phyloP scores from a whole-genome alignment of 2,888 invertebrate species.

The Seira sanloemensis region DNA sequence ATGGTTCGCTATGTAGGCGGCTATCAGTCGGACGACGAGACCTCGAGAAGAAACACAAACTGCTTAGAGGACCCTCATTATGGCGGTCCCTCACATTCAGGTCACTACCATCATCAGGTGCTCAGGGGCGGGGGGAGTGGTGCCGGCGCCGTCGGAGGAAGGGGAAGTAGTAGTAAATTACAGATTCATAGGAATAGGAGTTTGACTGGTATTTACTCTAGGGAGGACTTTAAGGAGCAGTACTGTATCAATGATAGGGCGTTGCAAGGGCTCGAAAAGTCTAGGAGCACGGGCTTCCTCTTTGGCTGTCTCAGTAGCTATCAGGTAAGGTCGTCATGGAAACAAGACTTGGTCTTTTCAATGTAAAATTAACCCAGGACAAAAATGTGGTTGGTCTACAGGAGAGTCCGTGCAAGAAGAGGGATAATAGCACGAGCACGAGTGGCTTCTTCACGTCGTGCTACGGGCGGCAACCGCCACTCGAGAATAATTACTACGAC shows the following conservation, averaged over 20 bases:
- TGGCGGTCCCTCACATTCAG: slow-evolving; percentile 69
- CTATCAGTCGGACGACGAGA: slow-evolving; percentile 67
- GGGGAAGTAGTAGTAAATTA: slow-evolving; percentile 75
- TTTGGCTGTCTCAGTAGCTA: slow-evolving; percentile 84
- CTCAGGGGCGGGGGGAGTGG: slow-evolving; percentile 74
- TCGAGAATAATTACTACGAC: slow-evolving; percentile 89
- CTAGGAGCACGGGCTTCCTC: slow-evolving; percentile 82
- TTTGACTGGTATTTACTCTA: slow-evolving; percentile 81
- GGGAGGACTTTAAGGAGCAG: slow-evolving; percentile 93
- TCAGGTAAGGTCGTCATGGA: slow-evolving; percentile 73
- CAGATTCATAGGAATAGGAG: slow-evolving; percentile 76
- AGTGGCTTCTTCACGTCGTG: slow-evolving; percentile 85
- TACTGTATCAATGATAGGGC: slow-evolving; percentile 95
- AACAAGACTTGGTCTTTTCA: not conserved
- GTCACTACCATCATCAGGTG: not conserved
- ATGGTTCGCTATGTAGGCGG: slow-evolving; percentile 50
- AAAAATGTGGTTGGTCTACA: slow-evolving; percentile 8
- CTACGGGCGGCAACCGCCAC: slow-evolving; percentile 84
- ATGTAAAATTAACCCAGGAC: too few species aligned
- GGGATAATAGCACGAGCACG: slow-evolving; percentile 76
- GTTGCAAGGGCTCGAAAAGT: slow-evolving; percentile 86
- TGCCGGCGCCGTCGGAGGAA: slow-evolving; percentile 67
- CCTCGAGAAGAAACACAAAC: slow-evolving; percentile 44
- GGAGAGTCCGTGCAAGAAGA: slow-evolving; percentile 71
- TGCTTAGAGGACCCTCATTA: slow-evolving; percentile 18